Base-by-base conservation (phyloP, 2,113 vertebrate genomes). In the Nerophis ophidion region DNA sequence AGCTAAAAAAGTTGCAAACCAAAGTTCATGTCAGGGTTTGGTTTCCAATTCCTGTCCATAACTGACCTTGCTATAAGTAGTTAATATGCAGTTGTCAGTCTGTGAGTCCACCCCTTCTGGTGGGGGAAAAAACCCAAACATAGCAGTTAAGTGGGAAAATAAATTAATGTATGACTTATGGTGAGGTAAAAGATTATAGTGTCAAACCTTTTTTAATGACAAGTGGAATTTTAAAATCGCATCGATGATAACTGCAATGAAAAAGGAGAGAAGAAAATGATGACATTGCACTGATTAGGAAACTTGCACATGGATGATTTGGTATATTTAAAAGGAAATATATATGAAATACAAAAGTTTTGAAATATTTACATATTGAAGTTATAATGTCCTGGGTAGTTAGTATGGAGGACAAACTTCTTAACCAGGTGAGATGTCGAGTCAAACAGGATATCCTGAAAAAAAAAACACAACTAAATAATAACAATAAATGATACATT, bases 331-430 rank as follows among this genome's bases (percentile, higher is more conserved):
- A 9, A 3, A 54, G 6, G n/a, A 52, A 34, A 9, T 14, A 52
- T 14, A 52, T 52, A 33, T 10, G 26, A 14, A 42, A 36, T 6
- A 34, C 1, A 51, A 3, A 50, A 19, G 36, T 36, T 33, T 9
- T 2, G 10, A 44, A 19, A 42, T 46, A 54, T 91, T 95, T 84
- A 98, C 96, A 99, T 99, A 76, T 97, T 98, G 61, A 99, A 99
- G 88, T 99, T 99, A 87, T 99, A 99, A 93, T 99, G 97, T 75
- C 97, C 97, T 9, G 97, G 97, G 60, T 88, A 99, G 88, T 99
- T 99, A 70, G 97, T 99, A 49, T 99, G 97, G 54, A 99, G 91
- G 74, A 99, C 97, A 89, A 99, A 98, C 86, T 99, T 99, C 91
- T 99, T 99, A 63, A 96, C 95, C 84, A 94, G 91, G 85, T 99